Evolutionary conservation across 2,888 invertebrate species (phyloP).

Genomic region (Drosophila robusta): DNA sequence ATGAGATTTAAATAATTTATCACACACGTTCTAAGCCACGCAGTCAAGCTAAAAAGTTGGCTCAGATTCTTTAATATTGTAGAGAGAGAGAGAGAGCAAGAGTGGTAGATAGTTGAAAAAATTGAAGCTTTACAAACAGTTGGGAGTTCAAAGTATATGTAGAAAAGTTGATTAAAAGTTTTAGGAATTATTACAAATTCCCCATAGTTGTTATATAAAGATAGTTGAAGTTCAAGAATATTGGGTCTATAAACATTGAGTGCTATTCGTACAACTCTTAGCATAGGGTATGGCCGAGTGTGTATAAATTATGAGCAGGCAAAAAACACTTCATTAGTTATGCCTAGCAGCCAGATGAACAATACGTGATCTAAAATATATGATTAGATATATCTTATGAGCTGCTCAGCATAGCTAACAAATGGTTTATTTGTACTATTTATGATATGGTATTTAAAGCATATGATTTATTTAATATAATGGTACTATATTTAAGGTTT

Average conservation of each 20-base stretch:
- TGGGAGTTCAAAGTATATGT: not conserved
- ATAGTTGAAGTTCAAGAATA: conserved; percentile 5
- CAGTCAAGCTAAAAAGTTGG: conserved; percentile 49
- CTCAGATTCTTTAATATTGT: not conserved
- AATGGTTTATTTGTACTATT: conserved; percentile 42
- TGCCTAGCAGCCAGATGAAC: conserved; percentile 34
- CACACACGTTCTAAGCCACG: conserved; percentile 69
- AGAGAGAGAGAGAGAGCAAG: conserved; percentile 12
- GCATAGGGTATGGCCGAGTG: conserved; percentile 53
- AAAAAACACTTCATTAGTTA: conserved; percentile 47
- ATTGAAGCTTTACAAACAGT: conserved; percentile 23
- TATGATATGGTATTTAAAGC: conserved; percentile 66
- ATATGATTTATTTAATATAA: conserved; percentile 65
- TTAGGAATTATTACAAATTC: not conserved
- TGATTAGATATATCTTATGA: conserved; percentile 4
- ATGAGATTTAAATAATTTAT: conserved; percentile 74
- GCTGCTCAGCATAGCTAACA: conserved; percentile 39
- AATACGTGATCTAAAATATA: conserved; percentile 22
- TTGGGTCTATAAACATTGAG: conserved; percentile 14
- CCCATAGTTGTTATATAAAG: not conserved
- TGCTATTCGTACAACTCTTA: conserved; percentile 51
- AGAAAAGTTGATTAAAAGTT: not conserved
- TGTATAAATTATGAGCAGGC: conserved; percentile 71
- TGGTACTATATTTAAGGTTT: conserved; percentile 53
- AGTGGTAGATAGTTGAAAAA: not conserved